Evolutionary conservation across 1,140 invertebrate species (phyloP).

Genomic region (Drosophila kohkoa): DNA sequence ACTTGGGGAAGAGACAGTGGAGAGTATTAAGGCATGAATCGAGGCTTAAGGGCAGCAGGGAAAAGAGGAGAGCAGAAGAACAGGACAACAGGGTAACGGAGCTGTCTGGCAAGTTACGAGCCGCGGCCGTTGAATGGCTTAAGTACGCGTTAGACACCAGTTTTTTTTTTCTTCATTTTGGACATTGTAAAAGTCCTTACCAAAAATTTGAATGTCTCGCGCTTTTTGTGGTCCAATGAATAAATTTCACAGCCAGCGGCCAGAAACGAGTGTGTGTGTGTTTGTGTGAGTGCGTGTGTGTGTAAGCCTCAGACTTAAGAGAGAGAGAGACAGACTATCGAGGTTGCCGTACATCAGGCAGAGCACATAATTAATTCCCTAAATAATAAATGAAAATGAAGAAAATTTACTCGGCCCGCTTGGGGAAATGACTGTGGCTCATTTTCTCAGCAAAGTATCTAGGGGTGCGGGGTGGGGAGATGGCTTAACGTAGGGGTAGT

Average conservation of each 20-base stretch:
- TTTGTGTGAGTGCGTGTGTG: not conserved
- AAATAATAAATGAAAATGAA: conserved; percentile 68
- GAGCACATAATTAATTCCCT: conserved; percentile 66
- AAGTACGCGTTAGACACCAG: conserved; percentile 31
- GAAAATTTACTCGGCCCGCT: conserved; percentile 47
- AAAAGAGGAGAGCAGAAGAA: too few species aligned
- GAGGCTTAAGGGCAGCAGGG: too few species aligned
- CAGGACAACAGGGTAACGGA: not conserved
- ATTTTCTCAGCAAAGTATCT: conserved; percentile 43
- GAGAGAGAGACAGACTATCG: not conserved
- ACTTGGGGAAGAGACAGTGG: too few species aligned
- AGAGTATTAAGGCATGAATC: too few species aligned
- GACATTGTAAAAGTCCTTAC: conserved; percentile 23
- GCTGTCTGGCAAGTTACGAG: conserved; percentile 32
- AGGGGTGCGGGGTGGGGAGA: not conserved
- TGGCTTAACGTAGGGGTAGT: conserved; percentile 2
- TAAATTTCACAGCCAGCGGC: conserved; percentile 60
- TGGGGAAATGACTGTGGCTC: conserved; percentile 49
- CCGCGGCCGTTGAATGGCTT: conserved; percentile 21
- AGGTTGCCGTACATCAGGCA: conserved; percentile 23
- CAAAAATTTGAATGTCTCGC: conserved; percentile 38
- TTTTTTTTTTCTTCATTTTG: conserved; percentile 5
- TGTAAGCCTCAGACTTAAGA: not conserved
- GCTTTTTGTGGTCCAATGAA: conserved; percentile 58
- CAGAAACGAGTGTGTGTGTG: not conserved